A percentile compares a stretch with the other conserved stretches of the same genome.
These are phyloP conservation scores for Eilema griseolum DNA, from an alignment of 2,888 invertebrate genomes.

Conservation along the genomic window DNA sequence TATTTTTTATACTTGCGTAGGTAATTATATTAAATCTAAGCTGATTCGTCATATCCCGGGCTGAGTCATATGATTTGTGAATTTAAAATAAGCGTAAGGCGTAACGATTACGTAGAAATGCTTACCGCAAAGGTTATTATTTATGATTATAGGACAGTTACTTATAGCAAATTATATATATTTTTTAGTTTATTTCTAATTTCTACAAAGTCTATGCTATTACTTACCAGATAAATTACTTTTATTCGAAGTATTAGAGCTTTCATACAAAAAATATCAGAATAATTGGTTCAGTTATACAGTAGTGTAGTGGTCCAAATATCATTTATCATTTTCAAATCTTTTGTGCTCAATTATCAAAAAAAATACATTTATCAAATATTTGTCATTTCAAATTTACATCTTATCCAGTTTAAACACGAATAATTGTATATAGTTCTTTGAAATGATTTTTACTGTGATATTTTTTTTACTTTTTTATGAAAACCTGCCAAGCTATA, in stretches of 20 bases:
- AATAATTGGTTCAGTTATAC: too few species aligned
- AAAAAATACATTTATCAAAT: too few species aligned
- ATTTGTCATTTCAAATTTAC: too few species aligned
- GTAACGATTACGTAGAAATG: not conserved
- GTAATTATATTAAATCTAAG: conserved; percentile 1
- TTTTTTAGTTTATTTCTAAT: not conserved
- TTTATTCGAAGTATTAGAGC: not conserved
- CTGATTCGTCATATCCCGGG: not conserved
- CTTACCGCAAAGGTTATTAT: not conserved
- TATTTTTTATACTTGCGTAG: not conserved
- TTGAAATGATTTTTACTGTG: too few species aligned
- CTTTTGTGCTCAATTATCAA: too few species aligned
- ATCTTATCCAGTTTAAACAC: too few species aligned
- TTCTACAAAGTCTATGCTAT: not conserved
- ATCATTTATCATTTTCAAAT: too few species aligned
- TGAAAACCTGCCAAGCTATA: too few species aligned
- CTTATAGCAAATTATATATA: not conserved
- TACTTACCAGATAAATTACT: not conserved
- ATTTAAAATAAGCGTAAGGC: not conserved
- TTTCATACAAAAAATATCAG: not conserved
- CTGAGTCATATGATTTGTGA: conserved; percentile 2
- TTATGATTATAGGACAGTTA: not conserved
- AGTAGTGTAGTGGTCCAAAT: too few species aligned
- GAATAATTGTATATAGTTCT: too few species aligned
- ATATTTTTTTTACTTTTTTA: too few species aligned